Evolutionary conservation across 1,140 invertebrate genomes (phyloP).

Genomic region (Eurosta solidaginis): DNA sequence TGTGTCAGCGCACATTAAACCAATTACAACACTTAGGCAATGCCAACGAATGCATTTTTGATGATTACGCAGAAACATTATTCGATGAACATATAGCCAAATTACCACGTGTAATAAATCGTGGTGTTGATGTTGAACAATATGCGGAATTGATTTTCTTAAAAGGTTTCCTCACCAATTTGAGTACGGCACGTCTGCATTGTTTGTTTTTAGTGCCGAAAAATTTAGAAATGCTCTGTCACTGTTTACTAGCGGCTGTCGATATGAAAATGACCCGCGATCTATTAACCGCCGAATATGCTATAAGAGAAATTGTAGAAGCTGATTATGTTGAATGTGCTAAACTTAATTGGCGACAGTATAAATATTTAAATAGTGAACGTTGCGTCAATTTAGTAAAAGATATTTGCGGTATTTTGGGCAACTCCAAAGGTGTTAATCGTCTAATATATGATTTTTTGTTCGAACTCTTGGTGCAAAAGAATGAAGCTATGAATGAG

Average conservation of each 20-base stretch:
- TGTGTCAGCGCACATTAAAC: conserved; percentile 39
- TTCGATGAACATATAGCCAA: conserved; percentile 49
- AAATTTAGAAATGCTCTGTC: conserved; percentile 52
- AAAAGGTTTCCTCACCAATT: conserved; percentile 50
- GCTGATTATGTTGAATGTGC: conserved; percentile 34
- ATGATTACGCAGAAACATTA: conserved; percentile 49
- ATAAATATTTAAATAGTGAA: conserved; percentile 46
- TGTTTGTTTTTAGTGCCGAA: conserved; percentile 44
- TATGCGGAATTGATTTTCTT: conserved; percentile 50
- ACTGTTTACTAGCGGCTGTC: conserved; percentile 44
- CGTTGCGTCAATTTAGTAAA: conserved; percentile 38
- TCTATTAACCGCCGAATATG: conserved; percentile 52
- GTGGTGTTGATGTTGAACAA: conserved; percentile 52
- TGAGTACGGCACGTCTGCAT: conserved; percentile 43
- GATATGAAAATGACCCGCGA: conserved; percentile 40
- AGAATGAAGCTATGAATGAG: conserved; percentile 48
- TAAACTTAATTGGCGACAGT: conserved; percentile 51
- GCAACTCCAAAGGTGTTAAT: conserved; percentile 36
- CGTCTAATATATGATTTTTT: conserved; percentile 46
- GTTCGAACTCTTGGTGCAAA: conserved; percentile 42
- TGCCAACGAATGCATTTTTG: conserved; percentile 41
- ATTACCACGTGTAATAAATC: conserved; percentile 48
- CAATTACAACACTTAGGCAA: conserved; percentile 40
- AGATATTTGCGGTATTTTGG: conserved; percentile 46
- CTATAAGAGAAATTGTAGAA: conserved; percentile 38